Base-by-base conservation (phyloP, 2,797 vertebrate species). In the Mionectes olivaceus region DNA sequence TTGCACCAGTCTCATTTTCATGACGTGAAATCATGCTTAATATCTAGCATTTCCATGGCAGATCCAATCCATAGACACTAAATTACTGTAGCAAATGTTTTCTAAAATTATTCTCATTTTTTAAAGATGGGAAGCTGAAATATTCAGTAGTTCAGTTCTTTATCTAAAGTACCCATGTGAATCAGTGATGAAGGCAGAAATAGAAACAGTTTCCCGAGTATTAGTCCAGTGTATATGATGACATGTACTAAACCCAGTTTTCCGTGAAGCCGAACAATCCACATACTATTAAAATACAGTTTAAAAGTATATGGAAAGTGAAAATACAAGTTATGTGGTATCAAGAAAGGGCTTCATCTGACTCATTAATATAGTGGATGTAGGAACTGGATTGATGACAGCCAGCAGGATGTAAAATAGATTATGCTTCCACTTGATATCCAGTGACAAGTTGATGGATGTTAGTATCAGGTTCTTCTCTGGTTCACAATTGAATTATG, bases 391-490 rank as follows among this genome's bases (percentile, higher is more conserved):
- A 56, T 16, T 74, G 60, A 73, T 39, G 74, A 69, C 41, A 90
- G 43, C 14, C 56, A 83, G 39, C 23, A 68, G 65, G 53, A 82
- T 2, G 1, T 74, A 60, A 94, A 87, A 83, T 37, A 89, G 63
- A 83, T 87, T 83, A 87, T 83, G 21, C 57, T 78, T 91, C 84
- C 83, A 23, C 74, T 77, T 80, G 63, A 46, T 83, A 76, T 43
- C 75, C 63, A 76, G 32, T 67, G 84, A 93, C 79, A 95, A 94
- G 61, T 1, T 90, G 88, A 89, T 89, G 43, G 60, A 95, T 92
- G 57, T 86, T n/a, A 60, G n/a, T 65, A 69, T 89, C 46, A 90
- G 49, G 50, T 53, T 89, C 37, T 85, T 90, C 82, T 81, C 43
- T 78, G 67, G 27, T 70, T 90, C 80, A 76, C 41, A 68, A 89